Conservation (phyloP, 2,888 invertebrate genomes). For the Halictus quadricinctus region DNA sequence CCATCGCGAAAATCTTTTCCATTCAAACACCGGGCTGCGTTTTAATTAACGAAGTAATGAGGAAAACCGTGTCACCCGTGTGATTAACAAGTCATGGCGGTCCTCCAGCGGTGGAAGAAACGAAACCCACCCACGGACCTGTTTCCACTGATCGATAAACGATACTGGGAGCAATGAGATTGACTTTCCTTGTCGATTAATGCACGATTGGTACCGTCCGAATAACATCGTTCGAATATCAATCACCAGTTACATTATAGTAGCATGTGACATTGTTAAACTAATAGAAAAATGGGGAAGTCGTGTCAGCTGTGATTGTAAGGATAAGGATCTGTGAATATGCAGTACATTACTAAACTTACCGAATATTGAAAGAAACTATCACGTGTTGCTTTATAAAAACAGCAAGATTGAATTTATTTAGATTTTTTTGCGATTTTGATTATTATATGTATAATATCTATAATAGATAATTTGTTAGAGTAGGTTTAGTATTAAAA, state of each 20-base stretch:
- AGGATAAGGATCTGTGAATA: too few species aligned
- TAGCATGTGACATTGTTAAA: not conserved
- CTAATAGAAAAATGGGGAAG: too few species aligned
- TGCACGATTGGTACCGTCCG: not conserved
- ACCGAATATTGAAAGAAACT: too few species aligned
- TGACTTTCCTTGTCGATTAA: not conserved
- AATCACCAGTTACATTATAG: not conserved
- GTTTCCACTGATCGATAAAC: not conserved
- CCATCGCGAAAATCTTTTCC: not conserved
- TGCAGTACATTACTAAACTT: too few species aligned
- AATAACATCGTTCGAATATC: not conserved
- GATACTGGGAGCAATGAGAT: not conserved
- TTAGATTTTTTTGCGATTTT: too few species aligned
- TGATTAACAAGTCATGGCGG: slow-evolving; percentile 1
- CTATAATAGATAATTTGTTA: too few species aligned
- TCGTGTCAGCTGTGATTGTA: too few species aligned
- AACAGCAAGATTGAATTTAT: too few species aligned
- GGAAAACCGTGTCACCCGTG: not conserved
- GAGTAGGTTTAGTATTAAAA: too few species aligned
- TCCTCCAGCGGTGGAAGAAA: not conserved
- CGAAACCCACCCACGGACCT: not conserved
- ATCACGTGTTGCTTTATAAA: too few species aligned
- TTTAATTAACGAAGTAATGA: slow-evolving; percentile 6
- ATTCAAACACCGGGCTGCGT: not conserved
- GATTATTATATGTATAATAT: too few species aligned